Conservation (phyloP, 2,113 vertebrate species). For the Ophthalmolycus amberensis region DNA sequence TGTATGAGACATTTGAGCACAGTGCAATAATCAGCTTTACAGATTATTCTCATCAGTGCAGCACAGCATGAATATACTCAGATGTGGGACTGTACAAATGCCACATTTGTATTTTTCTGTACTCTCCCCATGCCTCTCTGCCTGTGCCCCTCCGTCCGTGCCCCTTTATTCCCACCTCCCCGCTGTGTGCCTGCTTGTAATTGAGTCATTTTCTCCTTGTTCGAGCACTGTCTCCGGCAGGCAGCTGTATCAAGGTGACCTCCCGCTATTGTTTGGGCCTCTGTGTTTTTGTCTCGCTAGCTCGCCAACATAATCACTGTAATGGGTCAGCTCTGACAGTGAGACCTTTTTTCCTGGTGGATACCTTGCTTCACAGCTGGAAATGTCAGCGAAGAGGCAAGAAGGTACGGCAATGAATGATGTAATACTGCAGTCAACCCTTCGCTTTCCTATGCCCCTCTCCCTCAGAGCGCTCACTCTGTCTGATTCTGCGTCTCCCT, state of each 20-base stretch:
- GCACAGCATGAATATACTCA: constrained; percentile 12
- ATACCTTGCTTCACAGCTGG: constrained; percentile 51
- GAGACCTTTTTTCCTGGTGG: constrained; percentile 60
- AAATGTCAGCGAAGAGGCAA: constrained; percentile 61
- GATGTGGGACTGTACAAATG: constrained; percentile 20
- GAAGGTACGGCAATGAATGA: constrained; percentile 39
- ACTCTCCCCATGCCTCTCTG: neutral
- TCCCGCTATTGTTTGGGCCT: constrained; percentile 72
- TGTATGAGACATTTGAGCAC: neutral
- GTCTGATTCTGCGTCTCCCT: constrained; percentile 30
- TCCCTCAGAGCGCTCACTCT: neutral
- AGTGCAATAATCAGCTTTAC: constrained; percentile 21
- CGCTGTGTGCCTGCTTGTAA: constrained; percentile 61
- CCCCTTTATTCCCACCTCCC: constrained; percentile 17
- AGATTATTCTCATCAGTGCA: neutral
- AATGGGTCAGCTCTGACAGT: constrained; percentile 62
- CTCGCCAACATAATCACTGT: constrained; percentile 70
- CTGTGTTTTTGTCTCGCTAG: constrained; percentile 72
- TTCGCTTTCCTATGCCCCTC: constrained; percentile 35
- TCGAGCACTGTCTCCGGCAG: constrained; percentile 63
- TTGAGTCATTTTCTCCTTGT: constrained; percentile 79
- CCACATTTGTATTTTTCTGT: constrained; percentile 8
- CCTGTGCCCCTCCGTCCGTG: neutral
- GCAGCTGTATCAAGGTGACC: constrained; percentile 81
- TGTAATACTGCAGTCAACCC: constrained; percentile 66